Evolutionary conservation across 1,140 invertebrate genomes (phyloP), one percentile per base, ranked within the genome.

Genomic region (Copidosoma floridanum): DNA sequence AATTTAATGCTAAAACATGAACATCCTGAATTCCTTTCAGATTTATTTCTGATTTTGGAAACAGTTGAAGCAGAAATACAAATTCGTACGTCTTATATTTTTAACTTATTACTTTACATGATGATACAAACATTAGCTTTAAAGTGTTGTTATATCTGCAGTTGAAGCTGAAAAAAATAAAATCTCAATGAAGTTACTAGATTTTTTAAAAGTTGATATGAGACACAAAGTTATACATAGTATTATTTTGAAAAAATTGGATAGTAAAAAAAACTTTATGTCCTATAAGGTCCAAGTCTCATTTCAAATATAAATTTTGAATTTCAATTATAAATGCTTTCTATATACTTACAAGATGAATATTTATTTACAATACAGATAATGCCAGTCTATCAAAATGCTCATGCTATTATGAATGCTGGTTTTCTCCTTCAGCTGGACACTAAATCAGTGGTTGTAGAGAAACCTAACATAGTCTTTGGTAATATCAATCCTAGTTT

Each of bases 351-450:
- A 35, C 32, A 35, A 35, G 14, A 35, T 35, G 14, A 35, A 6
- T 14, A 35, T 35, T 6, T 7, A 35, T 35, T 7, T 7, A 7
- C 6, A 7, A 14, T 7, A 35, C 43, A 91, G 88, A 87, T 92
- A 61, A 91, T 90, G 85, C 86, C 88, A 0, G 81, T 90, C 59
- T 86, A 86, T 3, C 89, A 91, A 81, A 94, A 94, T 73, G 85
- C 91, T 0, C 90, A 93, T 69, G 91, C 92, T 0, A 86, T 89
- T 66, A 87, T 94, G 0, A 93, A 92, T 71, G 89, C 89, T 6
- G 92, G 87, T 6, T 93, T 94, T 70, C 75, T 86, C 0, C 82
- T 90, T 35, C 82, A 87, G 75, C 55, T 90, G 1, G 77, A 85
- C 23, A 66, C 56, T 32, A 64, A 57, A 51, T 71, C 69, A 67